Evolutionary conservation across 1,140 invertebrate genomes (phyloP), one percentile per base, ranked within the genome.

Genomic region (Andrena cerasifolii): DNA sequence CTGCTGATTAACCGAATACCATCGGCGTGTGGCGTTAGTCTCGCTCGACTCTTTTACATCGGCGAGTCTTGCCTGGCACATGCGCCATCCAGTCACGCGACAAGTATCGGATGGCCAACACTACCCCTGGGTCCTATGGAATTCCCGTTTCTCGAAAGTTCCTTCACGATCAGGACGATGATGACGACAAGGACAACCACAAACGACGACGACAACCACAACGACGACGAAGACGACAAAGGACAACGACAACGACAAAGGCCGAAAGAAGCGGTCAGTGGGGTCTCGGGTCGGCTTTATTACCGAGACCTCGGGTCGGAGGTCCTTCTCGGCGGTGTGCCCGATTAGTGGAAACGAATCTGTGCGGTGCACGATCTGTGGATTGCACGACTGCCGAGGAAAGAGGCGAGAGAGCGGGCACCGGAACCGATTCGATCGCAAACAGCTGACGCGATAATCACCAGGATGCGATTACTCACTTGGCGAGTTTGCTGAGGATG

Each of bases 401-500:
- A n/a, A n/a, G n/a, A n/a, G n/a, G n/a, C 5, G 26, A 71, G 33
- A 77, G 74, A 77, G 51, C 28, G 63, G 28, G 24, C n/a, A 8
- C 12, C 6, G 3, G 14, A 3, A 45, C 18, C 31, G 16, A 40
- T 72, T 33, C 31, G 24, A 51, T 58, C 45, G 43, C 18, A 16
- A 5, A n/a, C 12, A 14, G 3, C 1, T 14, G 36, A 33, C 36
- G 28, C 14, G 24, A 5, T 16, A 5, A 8, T 31, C 40, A 18
- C 36, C 4, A 40, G 31, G 47, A 71, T 28, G 21, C 36, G 26
- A 74, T 66, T 67, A 93, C 94, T 94, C 91, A 96, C 96, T 96
- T 97, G 80, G 96, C 96, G 33, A 97, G 91, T 92, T 96, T 97
- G 67, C 95, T 96, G 53, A 97, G 92, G 75, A 97, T 96, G 61